These are phyloP conservation scores for Thymelicus acteon DNA, from an alignment of 2,888 invertebrate species.

Conservation along the genomic window DNA sequence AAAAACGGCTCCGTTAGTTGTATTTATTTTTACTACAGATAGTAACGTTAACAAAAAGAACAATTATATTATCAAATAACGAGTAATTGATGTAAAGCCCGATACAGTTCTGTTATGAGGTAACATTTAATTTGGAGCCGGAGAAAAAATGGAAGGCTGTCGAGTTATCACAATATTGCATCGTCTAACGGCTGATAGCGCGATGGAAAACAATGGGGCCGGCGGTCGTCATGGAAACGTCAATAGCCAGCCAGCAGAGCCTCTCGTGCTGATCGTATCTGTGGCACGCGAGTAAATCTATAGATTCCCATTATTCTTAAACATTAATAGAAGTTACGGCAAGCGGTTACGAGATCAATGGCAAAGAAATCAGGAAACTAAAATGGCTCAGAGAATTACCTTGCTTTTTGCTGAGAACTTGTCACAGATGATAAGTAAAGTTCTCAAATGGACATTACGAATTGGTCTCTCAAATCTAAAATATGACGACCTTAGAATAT, in stretches of 20 bases:
- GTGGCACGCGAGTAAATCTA: constrained; percentile 7
- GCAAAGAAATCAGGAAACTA: not conserved
- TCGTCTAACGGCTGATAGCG: constrained; percentile 23
- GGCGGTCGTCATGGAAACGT: constrained; percentile 10
- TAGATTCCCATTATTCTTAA: constrained; percentile 11
- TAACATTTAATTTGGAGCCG: constrained; percentile 25
- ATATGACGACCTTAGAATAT: too few relatives aligned
- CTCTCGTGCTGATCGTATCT: constrained; percentile 17
- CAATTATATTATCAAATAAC: constrained; percentile 19
- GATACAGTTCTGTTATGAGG: constrained; percentile 17
- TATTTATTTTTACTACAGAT: not conserved
- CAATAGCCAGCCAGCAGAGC: constrained; percentile 5
- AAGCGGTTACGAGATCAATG: not conserved
- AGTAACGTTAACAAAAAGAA: constrained; percentile 8
- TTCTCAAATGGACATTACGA: too few relatives aligned
- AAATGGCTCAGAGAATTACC: not conserved
- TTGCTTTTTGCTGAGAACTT: too few relatives aligned
- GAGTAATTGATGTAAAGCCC: constrained; percentile 12
- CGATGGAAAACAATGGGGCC: constrained; percentile 25
- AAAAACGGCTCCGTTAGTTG: not conserved
- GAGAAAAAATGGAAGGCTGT: constrained; percentile 23
- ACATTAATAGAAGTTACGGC: constrained; percentile 2
- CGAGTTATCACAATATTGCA: constrained; percentile 33
- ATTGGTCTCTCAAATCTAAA: too few relatives aligned
- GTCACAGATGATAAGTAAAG: too few relatives aligned